Conservation (phyloP, 1,140 invertebrate species). For the Zeugodacus cucurbitae region DNA sequence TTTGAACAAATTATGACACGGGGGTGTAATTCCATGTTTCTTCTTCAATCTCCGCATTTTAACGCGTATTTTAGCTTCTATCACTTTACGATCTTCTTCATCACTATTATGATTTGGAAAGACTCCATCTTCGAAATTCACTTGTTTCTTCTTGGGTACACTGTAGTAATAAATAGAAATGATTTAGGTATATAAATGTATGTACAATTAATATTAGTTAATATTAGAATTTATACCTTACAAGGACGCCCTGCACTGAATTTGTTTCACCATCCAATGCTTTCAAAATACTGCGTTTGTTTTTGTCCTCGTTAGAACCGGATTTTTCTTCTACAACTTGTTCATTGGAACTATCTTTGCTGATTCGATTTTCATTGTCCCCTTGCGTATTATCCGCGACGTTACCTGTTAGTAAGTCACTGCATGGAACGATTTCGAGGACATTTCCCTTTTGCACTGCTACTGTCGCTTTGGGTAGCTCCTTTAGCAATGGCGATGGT, state of each 20-base stretch:
- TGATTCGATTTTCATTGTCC: neutral
- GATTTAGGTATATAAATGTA: neutral
- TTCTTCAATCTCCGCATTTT: conserved; percentile 42
- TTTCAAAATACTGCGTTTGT: conserved; percentile 6
- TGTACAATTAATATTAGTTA: neutral
- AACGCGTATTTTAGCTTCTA: conserved; percentile 44
- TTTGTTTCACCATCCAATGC: conserved; percentile 7
- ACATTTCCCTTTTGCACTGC: conserved; percentile 64
- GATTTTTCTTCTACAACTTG: neutral
- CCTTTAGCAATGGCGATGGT: conserved; percentile 46
- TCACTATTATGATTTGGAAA: conserved; percentile 59
- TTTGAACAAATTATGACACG: neutral
- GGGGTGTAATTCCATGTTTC: conserved; percentile 28
- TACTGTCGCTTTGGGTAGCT: conserved; percentile 52
- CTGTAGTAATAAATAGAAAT: conserved; percentile 43
- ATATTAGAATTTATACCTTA: neutral
- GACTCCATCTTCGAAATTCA: conserved; percentile 60
- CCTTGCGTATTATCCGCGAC: neutral
- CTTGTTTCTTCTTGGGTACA: conserved; percentile 57
- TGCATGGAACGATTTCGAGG: conserved; percentile 58
- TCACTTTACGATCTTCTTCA: conserved; percentile 54
- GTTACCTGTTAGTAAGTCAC: neutral
- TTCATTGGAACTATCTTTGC: neutral
- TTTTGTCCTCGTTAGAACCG: neutral
- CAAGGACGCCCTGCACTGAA: conserved; percentile 14